Base-by-base conservation (phyloP, 2,888 invertebrate genomes). In the Drosophila niveifrons region DNA sequence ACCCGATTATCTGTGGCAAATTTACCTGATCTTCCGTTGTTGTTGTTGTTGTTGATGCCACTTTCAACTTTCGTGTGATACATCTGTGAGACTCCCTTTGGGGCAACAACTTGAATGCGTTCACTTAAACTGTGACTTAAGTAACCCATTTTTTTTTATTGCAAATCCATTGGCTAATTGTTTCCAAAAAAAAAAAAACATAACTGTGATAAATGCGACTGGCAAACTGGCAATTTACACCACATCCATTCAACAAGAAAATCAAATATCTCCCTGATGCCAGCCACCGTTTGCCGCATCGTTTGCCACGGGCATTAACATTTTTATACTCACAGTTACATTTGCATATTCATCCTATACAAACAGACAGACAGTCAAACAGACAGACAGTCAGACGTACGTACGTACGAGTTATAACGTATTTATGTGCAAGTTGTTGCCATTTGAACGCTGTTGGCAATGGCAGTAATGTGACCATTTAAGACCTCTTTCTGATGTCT, bases 401-500 rank as follows among this genome's bases (percentile, higher is more conserved):
- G 23, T 23, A 31, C 11, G 13, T 43, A 29, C 13, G 48, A 28
- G 36, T 43, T 44, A 23, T 57, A 28, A 46, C 36, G 36, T 57
- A 46, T 57, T 15, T 57, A 47, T 48, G 55, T 23, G 52, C 55
- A 64, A 51, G 75, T 75, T 72, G 78, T 74, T 87, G 83, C 80
- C 82, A 88, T 89, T 86, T 88, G 82, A 90, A 85, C 88, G 82
- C 90, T 83, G 90, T 80, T 90, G 90, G 89, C 88, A 86, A 84
- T 72, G 65, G 56, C 65, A 59, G 71, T 72, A 65, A 70, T 70
- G 70, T 72, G 71, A 71, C 70, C 64, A 69, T 71, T 71, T 72
- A 70, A 70, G 57, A 89, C 90, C 90, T 88, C 88, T 85, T 90
- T 90, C 90, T 90, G 90, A 90, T 90, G 89, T 90, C 90, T 90